These are phyloP conservation scores for Macrosoma leucophasiata DNA, from an alignment of 2,888 invertebrate species.

Conservation along the genomic window DNA sequence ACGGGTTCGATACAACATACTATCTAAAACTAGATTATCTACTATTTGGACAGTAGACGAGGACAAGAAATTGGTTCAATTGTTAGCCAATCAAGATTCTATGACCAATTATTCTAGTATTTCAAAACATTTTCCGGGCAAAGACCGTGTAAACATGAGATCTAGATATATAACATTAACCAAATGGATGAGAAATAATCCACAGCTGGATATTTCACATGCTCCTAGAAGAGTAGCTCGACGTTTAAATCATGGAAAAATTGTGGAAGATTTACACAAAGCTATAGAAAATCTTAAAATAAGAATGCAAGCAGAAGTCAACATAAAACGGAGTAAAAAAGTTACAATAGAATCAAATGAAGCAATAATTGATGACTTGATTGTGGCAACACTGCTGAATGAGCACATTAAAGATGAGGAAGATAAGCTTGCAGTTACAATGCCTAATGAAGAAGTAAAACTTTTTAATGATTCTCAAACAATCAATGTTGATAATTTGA, in stretches of 20 bases:
- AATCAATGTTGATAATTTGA: conserved; percentile 39
- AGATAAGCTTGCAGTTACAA: conserved; percentile 6
- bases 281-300: conserved; percentile 53
- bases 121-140: conserved; percentile 67
- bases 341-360: conserved; percentile 38
- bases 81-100: conserved; percentile 66
- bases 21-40: conserved; percentile 55
- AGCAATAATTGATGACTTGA: conserved; percentile 46
- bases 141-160: conserved; percentile 75
- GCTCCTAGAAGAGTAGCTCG: conserved; percentile 57
- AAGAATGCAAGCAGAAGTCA: conserved; percentile 41
- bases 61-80: conserved; percentile 74
- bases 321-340: conserved; percentile 33
- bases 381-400: conserved; percentile 40
- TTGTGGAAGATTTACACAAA: conserved; percentile 39
- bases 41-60: conserved; percentile 78
- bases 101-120: conserved; percentile 55
- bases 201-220: conserved; percentile 42
- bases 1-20: conserved; percentile 73
- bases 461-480: conserved; percentile 14
- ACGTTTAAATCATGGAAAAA: conserved; percentile 42
- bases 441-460: conserved; percentile 17
- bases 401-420: conserved; percentile 33
- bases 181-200: conserved; percentile 67
- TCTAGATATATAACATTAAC: conserved; percentile 75